Evolutionary conservation across 53 echinoderm and acorn worm genomes (phyloP).

Genomic region (Actinopyga echinites): DNA sequence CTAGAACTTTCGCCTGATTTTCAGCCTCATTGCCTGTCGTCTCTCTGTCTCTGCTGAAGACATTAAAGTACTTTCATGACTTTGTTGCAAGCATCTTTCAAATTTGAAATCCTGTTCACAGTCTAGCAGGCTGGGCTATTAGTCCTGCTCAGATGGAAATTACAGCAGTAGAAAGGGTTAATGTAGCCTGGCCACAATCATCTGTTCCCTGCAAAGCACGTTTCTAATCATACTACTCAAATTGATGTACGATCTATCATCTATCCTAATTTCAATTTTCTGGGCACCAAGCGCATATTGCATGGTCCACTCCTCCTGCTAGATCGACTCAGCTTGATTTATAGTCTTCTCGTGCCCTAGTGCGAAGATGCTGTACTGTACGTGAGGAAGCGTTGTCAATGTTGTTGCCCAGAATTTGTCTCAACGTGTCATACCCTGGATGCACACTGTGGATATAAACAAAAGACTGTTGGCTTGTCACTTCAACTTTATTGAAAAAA

Average conservation of each 20-base stretch:
- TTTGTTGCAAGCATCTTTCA: too few relatives aligned
- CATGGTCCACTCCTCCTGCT: background rate
- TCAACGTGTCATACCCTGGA: slow-evolving; percentile 21
- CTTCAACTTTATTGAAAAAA: slow-evolving; percentile 21
- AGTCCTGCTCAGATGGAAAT: too few relatives aligned
- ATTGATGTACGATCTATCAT: slow-evolving; percentile 15
- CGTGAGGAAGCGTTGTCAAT: too few relatives aligned
- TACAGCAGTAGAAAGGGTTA: too few relatives aligned
- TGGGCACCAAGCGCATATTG: background rate
- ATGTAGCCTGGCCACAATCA: too few relatives aligned
- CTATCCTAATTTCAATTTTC: background rate
- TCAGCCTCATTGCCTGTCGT: too few relatives aligned
- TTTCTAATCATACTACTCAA: background rate
- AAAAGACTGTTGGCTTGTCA: slow-evolving; percentile 12
- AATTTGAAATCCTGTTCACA: too few relatives aligned
- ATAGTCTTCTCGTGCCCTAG: background rate
- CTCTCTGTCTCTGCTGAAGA: too few relatives aligned
- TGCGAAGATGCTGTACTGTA: background rate
- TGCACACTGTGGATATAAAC: slow-evolving; percentile 18
- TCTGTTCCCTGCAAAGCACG: too few relatives aligned
- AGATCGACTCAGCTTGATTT: background rate
- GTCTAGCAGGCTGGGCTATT: too few relatives aligned
- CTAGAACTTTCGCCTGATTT: too few relatives aligned
- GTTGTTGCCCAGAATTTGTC: slow-evolving; percentile 6
- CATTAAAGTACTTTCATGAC: too few relatives aligned